phyloP scores from a whole-genome alignment of 1,140 invertebrate species.

The Ips typographus region DNA sequence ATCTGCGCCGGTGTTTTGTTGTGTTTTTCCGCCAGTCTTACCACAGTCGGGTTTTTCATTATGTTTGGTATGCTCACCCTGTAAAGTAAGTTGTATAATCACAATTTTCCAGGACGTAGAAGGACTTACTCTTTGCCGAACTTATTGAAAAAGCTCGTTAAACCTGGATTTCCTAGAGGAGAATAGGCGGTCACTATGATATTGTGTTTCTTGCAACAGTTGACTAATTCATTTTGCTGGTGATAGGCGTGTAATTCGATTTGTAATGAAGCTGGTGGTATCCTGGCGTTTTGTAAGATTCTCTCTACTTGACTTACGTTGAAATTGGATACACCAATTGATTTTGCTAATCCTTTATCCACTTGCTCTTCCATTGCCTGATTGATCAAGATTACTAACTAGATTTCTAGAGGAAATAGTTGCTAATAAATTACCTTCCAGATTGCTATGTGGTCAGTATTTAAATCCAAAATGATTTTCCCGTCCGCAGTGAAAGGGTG shows the following conservation, averaged over 20 bases:
- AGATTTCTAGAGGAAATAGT: neutral
- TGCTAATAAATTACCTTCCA: conserved; percentile 65
- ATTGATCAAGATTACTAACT: neutral
- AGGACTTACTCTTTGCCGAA: conserved; percentile 50
- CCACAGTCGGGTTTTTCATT: conserved; percentile 67
- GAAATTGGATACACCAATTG: conserved; percentile 82
- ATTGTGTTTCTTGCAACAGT: conserved; percentile 70
- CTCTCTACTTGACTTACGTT: conserved; percentile 68
- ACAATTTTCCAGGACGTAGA: neutral
- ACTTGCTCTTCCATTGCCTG: conserved; percentile 77
- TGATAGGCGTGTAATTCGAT: conserved; percentile 82
- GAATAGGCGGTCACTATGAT: conserved; percentile 82
- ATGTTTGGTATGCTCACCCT: conserved; percentile 66
- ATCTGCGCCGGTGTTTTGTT: conserved; percentile 76
- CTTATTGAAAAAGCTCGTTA: conserved; percentile 54
- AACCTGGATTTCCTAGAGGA: conserved; percentile 74
- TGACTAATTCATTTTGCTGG: conserved; percentile 73
- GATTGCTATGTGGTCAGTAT: conserved; percentile 67
- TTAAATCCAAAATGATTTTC: conserved; percentile 63
- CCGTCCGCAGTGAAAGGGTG: conserved; percentile 60
- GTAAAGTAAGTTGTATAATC: conserved; percentile 47
- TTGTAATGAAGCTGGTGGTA: conserved; percentile 72
- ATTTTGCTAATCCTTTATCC: conserved; percentile 62
- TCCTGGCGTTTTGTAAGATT: conserved; percentile 63
- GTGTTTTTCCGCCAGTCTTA: conserved; percentile 67